A percentile compares a stretch with the other conserved stretches of the same genome.
Conservation (phyloP, 2,888 invertebrate genomes). For the Fabriciana adippe region DNA sequence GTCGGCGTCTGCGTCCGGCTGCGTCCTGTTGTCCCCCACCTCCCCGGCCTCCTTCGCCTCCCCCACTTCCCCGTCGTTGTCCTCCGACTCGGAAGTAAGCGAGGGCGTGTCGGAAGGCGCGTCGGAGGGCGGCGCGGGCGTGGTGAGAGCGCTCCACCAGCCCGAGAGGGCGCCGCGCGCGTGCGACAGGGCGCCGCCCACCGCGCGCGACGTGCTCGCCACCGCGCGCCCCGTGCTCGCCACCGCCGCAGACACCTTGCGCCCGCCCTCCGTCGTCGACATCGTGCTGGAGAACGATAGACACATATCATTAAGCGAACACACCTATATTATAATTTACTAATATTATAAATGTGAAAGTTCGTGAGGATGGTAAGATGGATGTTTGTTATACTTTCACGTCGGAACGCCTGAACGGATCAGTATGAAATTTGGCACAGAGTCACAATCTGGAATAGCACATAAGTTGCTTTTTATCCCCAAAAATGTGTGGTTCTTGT, state of each 20-base stretch:
- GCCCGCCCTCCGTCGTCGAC: conserved; percentile 96
- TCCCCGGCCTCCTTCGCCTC: conserved; percentile 39
- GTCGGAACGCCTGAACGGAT: no score
- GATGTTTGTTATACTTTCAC: no score
- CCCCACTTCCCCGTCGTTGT: conserved; percentile 37
- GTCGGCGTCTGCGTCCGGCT: conserved; percentile 37
- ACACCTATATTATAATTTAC: no score
- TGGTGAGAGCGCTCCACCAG: conserved; percentile 88
- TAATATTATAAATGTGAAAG: no score
- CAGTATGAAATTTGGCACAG: no score
- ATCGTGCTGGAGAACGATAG: conserved; percentile 86
- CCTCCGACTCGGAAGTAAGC: conserved; percentile 47
- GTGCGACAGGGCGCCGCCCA: conserved; percentile 92
- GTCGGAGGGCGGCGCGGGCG: conserved; percentile 45
- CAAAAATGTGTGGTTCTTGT: no score
- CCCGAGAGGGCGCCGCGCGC: conserved; percentile 93
- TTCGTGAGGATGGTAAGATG: no score
- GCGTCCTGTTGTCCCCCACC: conserved; percentile 38
- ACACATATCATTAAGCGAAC: not conserved
- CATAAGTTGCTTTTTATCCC: no score
- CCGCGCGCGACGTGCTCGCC: conserved; percentile 76
- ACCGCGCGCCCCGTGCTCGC: conserved; percentile 95
- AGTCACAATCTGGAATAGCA: no score
- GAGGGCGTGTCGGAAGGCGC: conserved; percentile 39
- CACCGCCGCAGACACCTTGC: conserved; percentile 96